Percentiles rank a stretch among this genome's conserved stretches.
Conservation (phyloP, 2,888 invertebrate genomes). For the Drosophila borborema region DNA sequence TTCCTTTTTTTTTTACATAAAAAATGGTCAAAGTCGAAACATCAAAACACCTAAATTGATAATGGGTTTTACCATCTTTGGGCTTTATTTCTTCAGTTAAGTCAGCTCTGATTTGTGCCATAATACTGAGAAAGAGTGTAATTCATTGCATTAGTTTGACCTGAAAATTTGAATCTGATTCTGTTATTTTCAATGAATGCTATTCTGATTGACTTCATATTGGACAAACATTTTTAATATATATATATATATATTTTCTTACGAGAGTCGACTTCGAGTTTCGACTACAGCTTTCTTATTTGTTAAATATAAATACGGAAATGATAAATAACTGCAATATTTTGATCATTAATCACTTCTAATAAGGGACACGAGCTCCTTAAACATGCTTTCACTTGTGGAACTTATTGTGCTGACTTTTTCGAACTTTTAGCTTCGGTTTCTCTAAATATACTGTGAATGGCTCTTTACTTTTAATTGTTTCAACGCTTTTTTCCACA, state of each 20-base stretch:
- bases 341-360: conserved; percentile 8
- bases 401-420: no score
- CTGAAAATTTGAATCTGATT: conserved; percentile 1
- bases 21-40: conserved; percentile 25
- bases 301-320: not conserved
- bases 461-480: not conserved
- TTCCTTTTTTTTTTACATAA: conserved; percentile 5
- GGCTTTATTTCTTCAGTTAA: conserved; percentile 23
- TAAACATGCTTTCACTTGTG: not conserved
- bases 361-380: not conserved
- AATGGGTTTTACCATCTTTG: conserved; percentile 57
- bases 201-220: not conserved
- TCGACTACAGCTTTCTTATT: no score
- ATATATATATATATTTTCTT: no score
- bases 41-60: conserved; percentile 53
- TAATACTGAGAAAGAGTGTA: not conserved
- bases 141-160: conserved; percentile 13
- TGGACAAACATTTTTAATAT: not conserved
- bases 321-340: conserved; percentile 8
- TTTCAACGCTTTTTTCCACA: not conserved
- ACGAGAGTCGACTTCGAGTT: not conserved
- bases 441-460: not conserved
- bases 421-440: not conserved
- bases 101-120: not conserved
- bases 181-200: conserved; percentile 2